phyloP scores from a whole-genome alignment of 2,888 invertebrate genomes.

The Ophion obscuratus region DNA sequence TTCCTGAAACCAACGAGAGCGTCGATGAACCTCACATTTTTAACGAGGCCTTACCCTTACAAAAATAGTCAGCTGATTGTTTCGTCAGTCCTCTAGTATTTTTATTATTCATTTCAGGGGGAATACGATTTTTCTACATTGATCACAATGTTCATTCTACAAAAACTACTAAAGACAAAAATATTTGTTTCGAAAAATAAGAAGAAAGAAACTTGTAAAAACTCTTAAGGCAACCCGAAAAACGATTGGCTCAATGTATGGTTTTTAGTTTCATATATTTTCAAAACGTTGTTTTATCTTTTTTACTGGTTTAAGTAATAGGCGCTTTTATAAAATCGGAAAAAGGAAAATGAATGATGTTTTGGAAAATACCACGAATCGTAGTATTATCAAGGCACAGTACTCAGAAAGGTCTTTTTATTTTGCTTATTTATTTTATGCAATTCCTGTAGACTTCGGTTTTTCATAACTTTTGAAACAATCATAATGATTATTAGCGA shows the following conservation, averaged over 20 bases:
- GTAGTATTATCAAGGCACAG: too few species aligned
- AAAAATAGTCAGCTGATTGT: not conserved
- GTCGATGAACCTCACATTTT: not conserved
- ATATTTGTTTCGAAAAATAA: not conserved
- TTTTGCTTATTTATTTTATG: too few species aligned
- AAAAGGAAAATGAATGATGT: too few species aligned
- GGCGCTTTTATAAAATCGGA: too few species aligned
- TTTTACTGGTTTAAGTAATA: not conserved
- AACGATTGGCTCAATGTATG: too few species aligned
- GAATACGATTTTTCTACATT: not conserved
- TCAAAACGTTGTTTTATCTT: not conserved
- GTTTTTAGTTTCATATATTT: not conserved
- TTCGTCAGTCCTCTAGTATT: not conserved
- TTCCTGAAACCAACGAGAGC: slow-evolving; percentile 68
- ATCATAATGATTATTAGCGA: too few species aligned
- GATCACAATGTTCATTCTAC: not conserved
- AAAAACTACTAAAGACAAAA: not conserved
- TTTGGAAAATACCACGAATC: too few species aligned
- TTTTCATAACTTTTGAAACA: too few species aligned
- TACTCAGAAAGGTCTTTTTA: too few species aligned
- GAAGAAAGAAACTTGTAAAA: too few species aligned
- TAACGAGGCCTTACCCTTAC: not conserved
- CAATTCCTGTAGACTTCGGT: too few species aligned
- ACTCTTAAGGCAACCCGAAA: too few species aligned
- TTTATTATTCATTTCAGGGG: not conserved